A percentile compares a stretch with the other conserved stretches of the same genome.
Evolutionary conservation across 2,113 vertebrate genomes (phyloP).

Genomic region (Ranitomeya variabilis): DNA sequence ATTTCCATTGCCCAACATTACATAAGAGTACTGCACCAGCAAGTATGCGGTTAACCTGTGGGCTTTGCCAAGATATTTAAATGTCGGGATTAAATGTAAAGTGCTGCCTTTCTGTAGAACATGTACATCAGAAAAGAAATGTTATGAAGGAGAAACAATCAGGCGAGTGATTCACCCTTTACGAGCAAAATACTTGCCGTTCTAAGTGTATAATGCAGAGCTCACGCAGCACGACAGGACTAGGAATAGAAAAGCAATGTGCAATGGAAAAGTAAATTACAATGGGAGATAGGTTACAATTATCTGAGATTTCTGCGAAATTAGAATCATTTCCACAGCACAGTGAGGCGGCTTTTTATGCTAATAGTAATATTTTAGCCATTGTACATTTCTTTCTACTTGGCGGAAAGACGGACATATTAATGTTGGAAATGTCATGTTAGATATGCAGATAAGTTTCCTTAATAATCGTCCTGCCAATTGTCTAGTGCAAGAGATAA

Average conservation of each 20-base stretch:
- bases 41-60: slow-evolving; percentile 20
- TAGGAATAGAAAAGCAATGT: slow-evolving; percentile 50
- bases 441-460: not conserved
- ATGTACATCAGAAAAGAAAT: slow-evolving; percentile 31
- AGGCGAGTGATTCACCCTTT: slow-evolving; percentile 37
- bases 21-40: not conserved
- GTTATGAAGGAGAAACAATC: slow-evolving; percentile 41
- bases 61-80: slow-evolving; percentile 15
- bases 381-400: not conserved
- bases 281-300: slow-evolving; percentile 35
- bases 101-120: slow-evolving; percentile 11
- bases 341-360: slow-evolving; percentile 7
- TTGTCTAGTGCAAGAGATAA: not conserved
- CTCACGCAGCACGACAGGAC: slow-evolving; percentile 44
- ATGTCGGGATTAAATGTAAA: slow-evolving; percentile 15
- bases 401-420: not conserved
- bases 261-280: slow-evolving; percentile 54
- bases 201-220: slow-evolving; percentile 41
- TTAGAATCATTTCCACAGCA: slow-evolving; percentile 40
- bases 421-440: not conserved
- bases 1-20: not conserved
- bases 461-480: too few species aligned
- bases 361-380: not conserved
- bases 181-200: slow-evolving; percentile 31
- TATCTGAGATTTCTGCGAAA: slow-evolving; percentile 28